Base-by-base conservation (phyloP, 2,888 invertebrate species). In the Ormyrus rosae region DNA sequence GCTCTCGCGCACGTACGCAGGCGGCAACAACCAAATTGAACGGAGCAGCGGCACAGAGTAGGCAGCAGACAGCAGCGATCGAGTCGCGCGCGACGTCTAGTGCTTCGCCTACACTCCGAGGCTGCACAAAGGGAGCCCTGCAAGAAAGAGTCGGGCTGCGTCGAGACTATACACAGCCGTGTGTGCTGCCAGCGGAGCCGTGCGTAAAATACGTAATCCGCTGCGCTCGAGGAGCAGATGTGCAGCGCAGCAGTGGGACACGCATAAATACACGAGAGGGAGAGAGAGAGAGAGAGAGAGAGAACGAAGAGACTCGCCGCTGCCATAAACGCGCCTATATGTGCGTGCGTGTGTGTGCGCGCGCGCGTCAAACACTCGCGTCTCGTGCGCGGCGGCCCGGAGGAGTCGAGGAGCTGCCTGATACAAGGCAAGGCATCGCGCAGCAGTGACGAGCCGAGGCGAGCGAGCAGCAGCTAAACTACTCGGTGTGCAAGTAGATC, bases 301-400 rank as follows among this genome's bases (percentile, higher is more conserved):
- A 34, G 34, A 34, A 0, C 34, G 34, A 34, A 34, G 34, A 34
- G 34, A 34, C 34, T 34, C 34, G 34, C 34, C 34, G 34, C 11
- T 5, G n/a, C 6, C 56, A 6, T 19, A 13, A 11, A 5, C n/a
- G 6, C 11, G 55, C n/a, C 8, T 4, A 46, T n/a, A 45, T 19
- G 72, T 10, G 63, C 55, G 63, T 13, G 53, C n/a, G 45, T 10
- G 50, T 61, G 61, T 61, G 71, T 60, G 61, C 61, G 77, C 60
- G 65, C 53, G 63, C 68, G 76, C 65, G 53, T 60, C 68, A 48
- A 75, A 75, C 34, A 34, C 58, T 61, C 75, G 63, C 76, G 56
- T 56, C 64, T 55, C 34, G 71, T 10, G 45, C 6, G 46, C 10
- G 34, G 34, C 34, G 34, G 34, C 34, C 34, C 34, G 34, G 34